Evolutionary conservation across 2,888 invertebrate species (phyloP).

Genomic region (Lysandra bellargus): DNA sequence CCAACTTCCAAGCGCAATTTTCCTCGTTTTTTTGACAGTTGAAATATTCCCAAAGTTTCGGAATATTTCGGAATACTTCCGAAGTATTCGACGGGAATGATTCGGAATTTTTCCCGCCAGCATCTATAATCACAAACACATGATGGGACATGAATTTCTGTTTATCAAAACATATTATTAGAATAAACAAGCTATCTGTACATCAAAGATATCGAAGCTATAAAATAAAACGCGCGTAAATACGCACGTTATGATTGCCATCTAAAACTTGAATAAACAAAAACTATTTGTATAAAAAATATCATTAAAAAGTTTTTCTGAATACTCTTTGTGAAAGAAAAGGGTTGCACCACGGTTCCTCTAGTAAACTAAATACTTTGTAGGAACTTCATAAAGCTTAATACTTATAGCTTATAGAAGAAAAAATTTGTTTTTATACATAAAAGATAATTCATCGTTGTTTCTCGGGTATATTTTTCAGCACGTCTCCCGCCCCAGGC

Average conservation of each 20-base stretch:
- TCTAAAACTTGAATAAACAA: not conserved
- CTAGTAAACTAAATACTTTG: not conserved
- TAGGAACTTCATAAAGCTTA: not conserved
- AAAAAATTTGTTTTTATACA: constrained; percentile 13
- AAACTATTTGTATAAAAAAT: not conserved
- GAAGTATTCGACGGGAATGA: too few relatives aligned
- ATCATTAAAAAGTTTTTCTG: not conserved
- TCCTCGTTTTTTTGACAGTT: too few relatives aligned
- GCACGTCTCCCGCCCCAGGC: not conserved
- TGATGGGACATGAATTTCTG: too few relatives aligned
- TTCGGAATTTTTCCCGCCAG: too few relatives aligned
- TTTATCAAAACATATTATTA: too few relatives aligned
- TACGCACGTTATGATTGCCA: not conserved
- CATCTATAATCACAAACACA: too few relatives aligned
- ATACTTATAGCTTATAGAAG: constrained; percentile 10
- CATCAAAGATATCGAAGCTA: too few relatives aligned
- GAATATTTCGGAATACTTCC: too few relatives aligned
- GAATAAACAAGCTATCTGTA: too few relatives aligned
- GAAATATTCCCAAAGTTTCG: too few relatives aligned
- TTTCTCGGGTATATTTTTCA: constrained; percentile 14
- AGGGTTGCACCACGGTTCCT: not conserved
- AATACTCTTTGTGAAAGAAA: constrained; percentile 4
- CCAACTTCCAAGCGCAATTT: too few relatives aligned
- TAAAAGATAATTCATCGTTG: constrained; percentile 14
- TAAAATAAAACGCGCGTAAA: not conserved